Base-by-base conservation (phyloP, 2,888 invertebrate genomes). In the Gari tellinella region DNA sequence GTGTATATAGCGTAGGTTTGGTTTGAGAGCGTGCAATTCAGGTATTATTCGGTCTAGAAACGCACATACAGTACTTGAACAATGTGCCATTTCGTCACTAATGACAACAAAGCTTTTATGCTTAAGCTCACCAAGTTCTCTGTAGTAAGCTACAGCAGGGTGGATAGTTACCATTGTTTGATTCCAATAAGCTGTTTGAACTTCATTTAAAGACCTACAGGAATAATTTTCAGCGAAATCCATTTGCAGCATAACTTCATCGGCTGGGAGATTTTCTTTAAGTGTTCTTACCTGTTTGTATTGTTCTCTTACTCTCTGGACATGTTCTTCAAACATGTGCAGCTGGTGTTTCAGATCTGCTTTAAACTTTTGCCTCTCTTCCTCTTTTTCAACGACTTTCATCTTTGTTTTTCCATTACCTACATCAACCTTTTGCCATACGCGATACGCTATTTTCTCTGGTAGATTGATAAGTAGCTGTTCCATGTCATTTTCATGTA, bases 171-270 rank as follows among this genome's bases (percentile, higher is more conserved):
- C 31, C 31, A 31, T 31, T 4, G 5, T 7, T 8, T 31, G 31
- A 31, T 31, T 31, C 31, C 31, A 31, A 10, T 80, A 72, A 1
- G 74, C 74, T 0, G 52, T 72, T 56, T 80, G 77, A 7, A 80
- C 56, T 62, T 82, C 69, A 7, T 80, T 56, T 7, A 61, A 37
- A 7, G 69, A 49, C 38, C 58, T 53, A 46, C 72, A 74, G 12
- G 38, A 45, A 58, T 78, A 82, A 31, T 82, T 80, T 43, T 82
- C 77, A 8, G 70, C 66, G 31, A 80, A 80, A 26, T 80, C 80
- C 70, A 75, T 76, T 19, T 81, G 72, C 2, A 80, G n/a, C 12
- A 79, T 62, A 5, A 77, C 31, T 48, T 73, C 69, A 51, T 65
- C 38, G 10, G 41, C 49, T 31, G 65, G 57, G 19, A 78, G 41